Conservation (phyloP, 2,113 vertebrate genomes). For the Corythornis cristatus region DNA sequence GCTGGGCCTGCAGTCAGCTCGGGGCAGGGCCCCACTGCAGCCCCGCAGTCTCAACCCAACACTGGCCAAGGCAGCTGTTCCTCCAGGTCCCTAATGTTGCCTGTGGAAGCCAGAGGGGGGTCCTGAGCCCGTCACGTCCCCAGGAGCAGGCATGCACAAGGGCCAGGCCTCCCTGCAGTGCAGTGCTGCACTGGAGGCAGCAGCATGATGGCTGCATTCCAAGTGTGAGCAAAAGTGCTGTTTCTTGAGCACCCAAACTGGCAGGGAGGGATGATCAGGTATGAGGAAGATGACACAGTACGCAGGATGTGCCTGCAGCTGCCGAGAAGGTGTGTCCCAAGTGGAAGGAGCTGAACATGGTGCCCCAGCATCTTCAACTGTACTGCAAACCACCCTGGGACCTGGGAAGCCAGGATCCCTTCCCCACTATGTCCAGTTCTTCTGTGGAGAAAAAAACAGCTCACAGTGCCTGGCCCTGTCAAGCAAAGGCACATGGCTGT, state of each 20-base stretch:
- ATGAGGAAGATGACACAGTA: not conserved
- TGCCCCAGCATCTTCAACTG: not conserved
- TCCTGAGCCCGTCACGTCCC: not conserved
- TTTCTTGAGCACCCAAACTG: not conserved
- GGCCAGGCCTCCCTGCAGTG: not conserved
- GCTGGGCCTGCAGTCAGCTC: not conserved
- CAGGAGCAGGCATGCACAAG: not conserved
- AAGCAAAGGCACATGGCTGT: not conserved
- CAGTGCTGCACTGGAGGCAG: not conserved
- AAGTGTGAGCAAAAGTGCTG: not conserved
- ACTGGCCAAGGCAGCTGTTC: not conserved
- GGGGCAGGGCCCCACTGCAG: not conserved
- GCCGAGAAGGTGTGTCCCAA: not conserved
- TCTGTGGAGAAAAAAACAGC: not conserved
- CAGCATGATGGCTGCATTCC: not conserved
- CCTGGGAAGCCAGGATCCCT: not conserved
- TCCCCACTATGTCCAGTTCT: not conserved
- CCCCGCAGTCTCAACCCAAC: fast-evolving
- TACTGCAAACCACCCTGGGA: not conserved
- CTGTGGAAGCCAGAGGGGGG: not conserved
- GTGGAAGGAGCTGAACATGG: not conserved
- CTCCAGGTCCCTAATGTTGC: not conserved
- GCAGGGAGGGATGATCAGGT: not conserved
- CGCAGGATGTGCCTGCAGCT: not conserved
- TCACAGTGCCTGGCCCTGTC: not conserved